Conservation (phyloP, 2,888 invertebrate species). For the Lacanobia oleracea region DNA sequence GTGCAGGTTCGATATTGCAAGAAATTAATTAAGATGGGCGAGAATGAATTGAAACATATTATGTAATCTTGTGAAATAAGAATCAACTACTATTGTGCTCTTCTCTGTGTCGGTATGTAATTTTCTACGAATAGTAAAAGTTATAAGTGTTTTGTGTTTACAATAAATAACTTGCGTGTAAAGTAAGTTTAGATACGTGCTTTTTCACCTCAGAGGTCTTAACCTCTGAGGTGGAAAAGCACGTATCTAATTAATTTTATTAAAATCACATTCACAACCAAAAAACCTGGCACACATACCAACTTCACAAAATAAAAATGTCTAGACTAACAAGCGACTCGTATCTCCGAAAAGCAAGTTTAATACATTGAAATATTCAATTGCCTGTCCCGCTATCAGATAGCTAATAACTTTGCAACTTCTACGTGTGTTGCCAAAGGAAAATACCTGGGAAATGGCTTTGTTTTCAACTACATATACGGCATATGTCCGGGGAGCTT, state of each 20-base stretch:
- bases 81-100: no score
- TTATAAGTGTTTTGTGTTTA: no score
- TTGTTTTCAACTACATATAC: constrained; percentile 72
- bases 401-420: constrained; percentile 75
- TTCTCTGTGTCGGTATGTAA: no score
- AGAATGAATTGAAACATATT: no score
- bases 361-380: constrained; percentile 76
- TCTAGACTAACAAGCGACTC: constrained; percentile 54
- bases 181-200: no score
- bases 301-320: constrained; percentile 58
- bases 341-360: constrained; percentile 57
- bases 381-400: constrained; percentile 74
- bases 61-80: no score
- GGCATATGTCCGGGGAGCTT: constrained; percentile 60
- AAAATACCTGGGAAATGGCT: constrained; percentile 73
- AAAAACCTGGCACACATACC: constrained; percentile 39
- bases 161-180: no score
- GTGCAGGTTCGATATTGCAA: no score
- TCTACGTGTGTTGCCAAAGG: constrained; percentile 69
- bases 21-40: no score
- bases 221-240: no score
- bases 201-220: no score
- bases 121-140: no score
- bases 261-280: constrained; percentile 3
- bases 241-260: background rate